Base-by-base conservation (phyloP, 2,113 vertebrate genomes). In the Theristicus caerulescens region DNA sequence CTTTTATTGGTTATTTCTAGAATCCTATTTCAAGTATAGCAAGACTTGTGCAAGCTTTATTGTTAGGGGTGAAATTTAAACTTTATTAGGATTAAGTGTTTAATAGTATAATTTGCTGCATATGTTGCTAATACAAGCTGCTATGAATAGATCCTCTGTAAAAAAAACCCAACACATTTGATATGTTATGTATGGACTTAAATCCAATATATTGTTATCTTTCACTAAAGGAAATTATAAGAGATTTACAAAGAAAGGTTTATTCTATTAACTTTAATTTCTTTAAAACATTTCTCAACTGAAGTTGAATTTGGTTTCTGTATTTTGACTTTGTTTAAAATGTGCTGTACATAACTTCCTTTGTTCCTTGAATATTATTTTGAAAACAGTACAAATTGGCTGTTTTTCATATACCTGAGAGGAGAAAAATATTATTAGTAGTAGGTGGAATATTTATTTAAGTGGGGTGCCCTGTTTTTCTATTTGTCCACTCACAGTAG, bases 61-160 rank as follows among this genome's bases (percentile, higher is more conserved):
- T 97, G 92, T 97, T 96, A 82, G 76, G 96, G 61, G 88, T 96
- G 96, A 96, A 96, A 98, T 88, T 73, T 97, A 93, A 98, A 94
- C 96, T 97, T 95, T 91, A 88, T 97, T 97, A 92, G 97, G 95
- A 97, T 98, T 97, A 96, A 97, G 97, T 96, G 81, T 97, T 97
- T 98, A 98, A 97, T 97, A 94, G 89, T 96, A 94, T 97, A 96
- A 97, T 98, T 97, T 97, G 93, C 91, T 96, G 90, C 97, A 96
- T 94, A 93, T 97, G 97, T 97, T 97, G 78, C 90, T 94, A 89
- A 81, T 84, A 90, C 36, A 94, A 92, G 64, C 71, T 82, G 61
- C 88, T 91, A 92, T 97, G 96, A 98, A 98, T 98, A 97, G 94
- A 95, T 93, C 90, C 82, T 97, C 94, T 97, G 96, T 96, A 73